A percentile compares a stretch with the other conserved stretches of the same genome.
phyloP scores from a whole-genome alignment of 2,113 vertebrate genomes.

The Haplotaxodon microlepis region DNA sequence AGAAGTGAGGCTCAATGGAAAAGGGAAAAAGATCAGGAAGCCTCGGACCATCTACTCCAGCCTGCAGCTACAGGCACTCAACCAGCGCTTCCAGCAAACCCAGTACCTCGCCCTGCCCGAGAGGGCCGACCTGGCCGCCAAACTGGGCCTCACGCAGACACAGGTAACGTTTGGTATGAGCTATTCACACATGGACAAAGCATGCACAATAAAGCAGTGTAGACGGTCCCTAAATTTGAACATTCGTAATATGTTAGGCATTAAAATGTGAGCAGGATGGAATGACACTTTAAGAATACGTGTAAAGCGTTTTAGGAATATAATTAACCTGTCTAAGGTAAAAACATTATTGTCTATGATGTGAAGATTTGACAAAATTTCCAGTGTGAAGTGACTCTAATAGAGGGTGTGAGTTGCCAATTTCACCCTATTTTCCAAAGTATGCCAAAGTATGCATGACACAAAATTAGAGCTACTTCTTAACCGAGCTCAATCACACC shows the following conservation, averaged over 20 bases:
- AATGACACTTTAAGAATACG: background rate
- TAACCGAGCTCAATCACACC: background rate
- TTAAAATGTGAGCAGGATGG: background rate
- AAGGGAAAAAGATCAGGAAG: conserved; percentile 84
- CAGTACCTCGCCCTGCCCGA: conserved; percentile 90
- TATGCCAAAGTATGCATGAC: background rate
- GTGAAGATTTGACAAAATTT: background rate
- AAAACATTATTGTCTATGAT: background rate
- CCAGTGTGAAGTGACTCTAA: background rate
- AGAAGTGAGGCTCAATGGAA: conserved; percentile 73
- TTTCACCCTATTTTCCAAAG: background rate
- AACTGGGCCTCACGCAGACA: conserved; percentile 90
- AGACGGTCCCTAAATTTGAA: background rate
- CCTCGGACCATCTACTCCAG: conserved; percentile 92
- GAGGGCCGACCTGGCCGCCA: conserved; percentile 83
- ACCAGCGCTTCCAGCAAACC: conserved; percentile 90
- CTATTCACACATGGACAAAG: background rate
- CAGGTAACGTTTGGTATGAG: conserved; percentile 69
- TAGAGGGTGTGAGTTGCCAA: background rate
- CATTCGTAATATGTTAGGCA: accelerated
- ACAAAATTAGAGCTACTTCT: background rate
- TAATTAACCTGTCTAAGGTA: background rate
- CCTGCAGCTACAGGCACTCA: conserved; percentile 85
- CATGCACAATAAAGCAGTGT: background rate
- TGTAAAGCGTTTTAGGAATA: background rate